Evolutionary conservation across 1,140 invertebrate genomes (phyloP).

Genomic region (Drosophila takahashii): DNA sequence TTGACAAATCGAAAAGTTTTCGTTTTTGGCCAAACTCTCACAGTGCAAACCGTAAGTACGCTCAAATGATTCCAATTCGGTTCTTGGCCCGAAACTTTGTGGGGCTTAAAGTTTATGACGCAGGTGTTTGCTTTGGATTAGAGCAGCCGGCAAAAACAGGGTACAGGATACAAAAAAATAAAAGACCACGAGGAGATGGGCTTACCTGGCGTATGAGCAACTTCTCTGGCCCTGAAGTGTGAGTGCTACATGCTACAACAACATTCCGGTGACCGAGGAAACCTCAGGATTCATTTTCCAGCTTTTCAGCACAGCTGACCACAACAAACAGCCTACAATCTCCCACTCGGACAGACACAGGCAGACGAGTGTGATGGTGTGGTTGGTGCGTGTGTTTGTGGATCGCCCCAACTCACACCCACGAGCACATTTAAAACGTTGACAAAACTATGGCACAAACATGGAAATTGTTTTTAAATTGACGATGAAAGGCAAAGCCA

Average conservation of each 20-base stretch:
- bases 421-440: constrained; percentile 19
- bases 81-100: constrained; percentile 60
- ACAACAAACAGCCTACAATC: constrained; percentile 61
- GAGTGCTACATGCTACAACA: constrained; percentile 16
- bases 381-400: constrained; percentile 10
- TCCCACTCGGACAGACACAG: constrained; percentile 14
- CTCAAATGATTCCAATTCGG: constrained; percentile 76
- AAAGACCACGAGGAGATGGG: constrained; percentile 16
- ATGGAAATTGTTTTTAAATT: constrained; percentile 67
- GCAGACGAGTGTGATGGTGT: constrained; percentile 8
- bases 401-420: constrained; percentile 1
- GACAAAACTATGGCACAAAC: constrained; percentile 49
- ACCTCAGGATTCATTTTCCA: constrained; percentile 60
- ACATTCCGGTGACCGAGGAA: constrained; percentile 43
- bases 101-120: constrained; percentile 76
- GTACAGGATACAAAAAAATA: constrained; percentile 22
- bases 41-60: constrained; percentile 57
- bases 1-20: constrained; percentile 70
- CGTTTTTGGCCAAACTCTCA: constrained; percentile 35
- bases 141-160: constrained; percentile 19
- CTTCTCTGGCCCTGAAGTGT: constrained; percentile 30
- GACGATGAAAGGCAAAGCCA: constrained; percentile 49
- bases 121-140: constrained; percentile 75
- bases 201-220: constrained; percentile 42
- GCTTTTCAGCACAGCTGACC: constrained; percentile 67